A percentile compares a stretch with the other conserved stretches of the same genome.
Conservation (phyloP, 2,113 vertebrate species). For the Melanerpes aurifrons region DNA sequence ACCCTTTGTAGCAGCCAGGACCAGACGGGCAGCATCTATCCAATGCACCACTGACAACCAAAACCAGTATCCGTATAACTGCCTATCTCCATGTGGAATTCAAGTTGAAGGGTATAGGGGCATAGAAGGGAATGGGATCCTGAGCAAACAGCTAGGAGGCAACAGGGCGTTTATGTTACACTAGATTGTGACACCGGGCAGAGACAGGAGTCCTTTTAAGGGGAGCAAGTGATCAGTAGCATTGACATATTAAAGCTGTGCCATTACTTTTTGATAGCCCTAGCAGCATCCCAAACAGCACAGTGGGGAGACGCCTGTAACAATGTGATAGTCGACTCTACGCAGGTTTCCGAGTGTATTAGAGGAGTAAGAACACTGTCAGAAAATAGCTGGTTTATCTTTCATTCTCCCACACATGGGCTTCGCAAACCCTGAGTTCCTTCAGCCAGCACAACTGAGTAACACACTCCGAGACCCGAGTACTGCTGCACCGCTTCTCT, state of each 20-base stretch:
- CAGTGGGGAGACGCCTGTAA: fast-evolving
- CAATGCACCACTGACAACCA: fast-evolving
- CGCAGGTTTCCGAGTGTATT: fast-evolving
- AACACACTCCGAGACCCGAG: fast-evolving
- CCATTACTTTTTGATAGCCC: not conserved
- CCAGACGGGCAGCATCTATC: not conserved
- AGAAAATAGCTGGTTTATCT: fast-evolving
- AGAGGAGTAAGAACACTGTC: fast-evolving
- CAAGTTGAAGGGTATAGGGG: not conserved
- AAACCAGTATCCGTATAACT: not conserved
- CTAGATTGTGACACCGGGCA: not conserved
- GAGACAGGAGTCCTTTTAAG: not conserved
- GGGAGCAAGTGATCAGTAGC: fast-evolving
- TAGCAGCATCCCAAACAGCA: not conserved
- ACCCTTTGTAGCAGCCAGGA: fast-evolving
- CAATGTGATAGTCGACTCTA: fast-evolving
- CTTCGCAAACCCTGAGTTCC: fast-evolving
- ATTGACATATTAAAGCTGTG: not conserved
- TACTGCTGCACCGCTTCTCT: not conserved
- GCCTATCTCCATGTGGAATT: fast-evolving
- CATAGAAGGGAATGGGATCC: too few relatives aligned
- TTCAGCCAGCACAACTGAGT: fast-evolving
- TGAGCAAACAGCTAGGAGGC: not conserved
- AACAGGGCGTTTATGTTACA: fast-evolving
- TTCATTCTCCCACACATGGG: fast-evolving